Conservation (phyloP, 2,113 vertebrate species). For the Phalacrocorax aristotelis region DNA sequence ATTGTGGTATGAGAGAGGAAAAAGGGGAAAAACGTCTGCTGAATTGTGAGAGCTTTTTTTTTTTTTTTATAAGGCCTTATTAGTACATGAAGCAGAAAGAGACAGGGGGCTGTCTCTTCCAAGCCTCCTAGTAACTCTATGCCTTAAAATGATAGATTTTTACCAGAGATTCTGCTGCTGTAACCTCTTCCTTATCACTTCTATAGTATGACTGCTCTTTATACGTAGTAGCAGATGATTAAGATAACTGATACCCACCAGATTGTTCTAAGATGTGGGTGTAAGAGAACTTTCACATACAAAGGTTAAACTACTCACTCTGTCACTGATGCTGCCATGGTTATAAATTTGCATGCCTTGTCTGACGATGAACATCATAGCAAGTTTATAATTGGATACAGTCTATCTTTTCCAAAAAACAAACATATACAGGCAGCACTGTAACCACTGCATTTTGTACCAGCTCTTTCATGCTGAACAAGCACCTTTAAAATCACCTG, state of each 20-base stretch:
- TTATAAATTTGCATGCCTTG: background rate
- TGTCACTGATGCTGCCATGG: background rate
- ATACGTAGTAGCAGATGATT: background rate
- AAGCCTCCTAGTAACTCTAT: background rate
- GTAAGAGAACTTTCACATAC: background rate
- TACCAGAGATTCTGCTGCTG: background rate
- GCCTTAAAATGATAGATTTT: background rate
- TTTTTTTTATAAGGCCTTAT: background rate
- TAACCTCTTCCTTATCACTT: background rate
- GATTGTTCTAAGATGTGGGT: background rate
- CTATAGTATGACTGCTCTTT: background rate
- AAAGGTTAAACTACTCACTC: background rate
- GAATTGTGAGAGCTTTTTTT: background rate
- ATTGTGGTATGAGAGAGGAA: background rate
- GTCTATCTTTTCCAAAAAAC: background rate
- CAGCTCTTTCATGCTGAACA: background rate
- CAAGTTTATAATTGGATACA: background rate
- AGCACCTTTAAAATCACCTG: background rate
- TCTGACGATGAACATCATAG: background rate
- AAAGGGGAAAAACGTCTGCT: background rate
- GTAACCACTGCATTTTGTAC: background rate
- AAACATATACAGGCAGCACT: background rate
- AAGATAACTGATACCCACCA: background rate
- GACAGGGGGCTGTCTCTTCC: background rate
- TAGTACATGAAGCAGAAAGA: background rate